Conservation (phyloP, 2,888 invertebrate species). For the Thyatira batis region DNA sequence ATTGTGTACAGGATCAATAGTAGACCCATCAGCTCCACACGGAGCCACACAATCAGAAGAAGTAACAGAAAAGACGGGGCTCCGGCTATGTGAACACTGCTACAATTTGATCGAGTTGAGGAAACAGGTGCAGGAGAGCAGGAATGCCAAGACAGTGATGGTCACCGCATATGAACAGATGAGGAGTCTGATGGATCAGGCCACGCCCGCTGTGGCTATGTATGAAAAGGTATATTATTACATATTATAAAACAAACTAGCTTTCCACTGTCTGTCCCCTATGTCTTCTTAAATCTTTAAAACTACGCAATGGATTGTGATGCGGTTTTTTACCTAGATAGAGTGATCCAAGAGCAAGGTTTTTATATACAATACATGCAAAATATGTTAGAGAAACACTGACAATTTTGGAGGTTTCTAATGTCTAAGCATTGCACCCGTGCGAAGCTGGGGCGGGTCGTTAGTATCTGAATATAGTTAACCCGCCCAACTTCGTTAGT, state of each 20-base stretch:
- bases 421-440: no score
- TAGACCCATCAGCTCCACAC: slow-evolving; percentile 70
- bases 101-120: slow-evolving; percentile 91
- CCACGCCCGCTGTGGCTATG: slow-evolving; percentile 85
- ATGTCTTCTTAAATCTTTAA: no score
- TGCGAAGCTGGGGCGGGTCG: no score
- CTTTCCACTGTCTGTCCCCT: no score
- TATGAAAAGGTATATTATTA: slow-evolving; percentile 81
- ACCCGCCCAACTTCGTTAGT: no score
- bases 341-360: no score
- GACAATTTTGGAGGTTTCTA: no score
- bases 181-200: slow-evolving; percentile 88
- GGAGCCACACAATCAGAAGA: slow-evolving; percentile 50
- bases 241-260: not conserved
- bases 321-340: no score
- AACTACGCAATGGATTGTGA: no score
- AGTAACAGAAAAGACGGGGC: slow-evolving; percentile 80
- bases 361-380: no score
- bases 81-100: slow-evolving; percentile 90
- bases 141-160: slow-evolving; percentile 90
- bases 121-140: slow-evolving; percentile 89
- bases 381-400: no score
- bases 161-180: slow-evolving; percentile 93
- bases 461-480: no score
- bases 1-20: slow-evolving; percentile 63